Base-by-base conservation (phyloP, 2,888 invertebrate species). In the Nowickia ferox region DNA sequence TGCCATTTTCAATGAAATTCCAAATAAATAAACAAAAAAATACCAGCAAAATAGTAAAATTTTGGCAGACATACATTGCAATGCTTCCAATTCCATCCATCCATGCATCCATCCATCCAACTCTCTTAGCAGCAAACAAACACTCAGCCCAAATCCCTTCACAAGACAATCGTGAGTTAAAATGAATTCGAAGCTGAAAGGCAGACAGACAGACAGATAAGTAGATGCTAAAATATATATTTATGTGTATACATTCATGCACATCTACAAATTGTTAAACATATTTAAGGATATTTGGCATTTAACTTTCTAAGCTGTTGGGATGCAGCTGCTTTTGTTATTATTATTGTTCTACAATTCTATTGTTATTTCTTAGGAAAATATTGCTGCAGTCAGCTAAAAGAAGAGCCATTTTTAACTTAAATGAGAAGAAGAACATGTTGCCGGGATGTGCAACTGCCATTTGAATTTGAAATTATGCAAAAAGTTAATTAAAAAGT, bases 251-350 rank as follows among this genome's bases (percentile, higher is more conserved):
- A 51, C 8, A n/a, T 11, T 8, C 30, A 5, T 55, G 6, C 19
- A 17, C 69, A 68, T 66, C 72, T 79, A 65, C 65, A 84, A 66
- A 66, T 84, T 63, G 57, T 63, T 82, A 53, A 69, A 61, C 68
- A 82, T 72, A 84, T 82, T 77, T 42, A 68, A 79, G 69, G 79
- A 79, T 79, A 79, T 82, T 85, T 85, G 81, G 81, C 85, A 82
- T 85, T 85, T 85, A 85, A 85, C 82, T 83, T 86, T 66, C 65
- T 86, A 82, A 86, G 82, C 85, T 75, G 63, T 75, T 71, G 61
- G 81, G 66, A 42, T 81, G 80, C 72, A 72, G 72, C 10, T 53
- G 46, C 46, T 46, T 46, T 77, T 74, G 55, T 74, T 80, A 57
- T 80, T 79, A 40, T 72, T 74, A 46, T 75, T 69, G 59, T 75